Evolutionary conservation across 2,113 vertebrate species (phyloP).

Genomic region (Myrmecobius fasciatus): DNA sequence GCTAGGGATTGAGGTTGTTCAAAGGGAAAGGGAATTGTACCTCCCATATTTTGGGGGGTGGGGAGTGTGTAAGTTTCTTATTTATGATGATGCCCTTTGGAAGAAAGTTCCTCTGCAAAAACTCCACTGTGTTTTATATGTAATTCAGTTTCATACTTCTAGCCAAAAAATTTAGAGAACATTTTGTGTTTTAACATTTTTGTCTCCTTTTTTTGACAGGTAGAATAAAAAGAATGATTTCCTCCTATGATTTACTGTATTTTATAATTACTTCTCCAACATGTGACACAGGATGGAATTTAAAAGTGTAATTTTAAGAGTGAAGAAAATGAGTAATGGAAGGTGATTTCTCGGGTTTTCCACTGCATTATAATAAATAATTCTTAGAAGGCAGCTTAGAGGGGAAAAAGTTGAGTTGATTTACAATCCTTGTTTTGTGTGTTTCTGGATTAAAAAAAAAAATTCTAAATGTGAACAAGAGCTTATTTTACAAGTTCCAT

Average conservation of each 20-base stretch:
- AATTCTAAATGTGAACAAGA: constrained; percentile 62
- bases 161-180: constrained; percentile 39
- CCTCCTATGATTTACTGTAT: constrained; percentile 47
- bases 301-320: constrained; percentile 54
- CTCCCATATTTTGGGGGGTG: neutral
- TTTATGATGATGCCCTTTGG: neutral
- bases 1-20: neutral
- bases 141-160: constrained; percentile 38
- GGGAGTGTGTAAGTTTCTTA: neutral
- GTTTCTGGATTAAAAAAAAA: constrained; percentile 38
- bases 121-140: neutral
- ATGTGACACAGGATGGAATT: constrained; percentile 49
- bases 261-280: constrained; percentile 59
- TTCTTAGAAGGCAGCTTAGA: constrained; percentile 50
- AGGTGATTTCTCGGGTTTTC: constrained; percentile 55
- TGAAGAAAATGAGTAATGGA: constrained; percentile 57
- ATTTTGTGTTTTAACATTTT: neutral
- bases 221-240: constrained; percentile 46
- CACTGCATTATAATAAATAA: constrained; percentile 58
- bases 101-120: neutral
- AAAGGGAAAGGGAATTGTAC: neutral
- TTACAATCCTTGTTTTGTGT: constrained; percentile 46
- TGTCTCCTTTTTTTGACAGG: neutral
- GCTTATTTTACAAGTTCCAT: constrained; percentile 72
- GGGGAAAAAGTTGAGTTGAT: constrained; percentile 60